These are phyloP conservation scores for Schizaphis graminum DNA, from an alignment of 2,888 invertebrate genomes.

Conservation along the genomic window DNA sequence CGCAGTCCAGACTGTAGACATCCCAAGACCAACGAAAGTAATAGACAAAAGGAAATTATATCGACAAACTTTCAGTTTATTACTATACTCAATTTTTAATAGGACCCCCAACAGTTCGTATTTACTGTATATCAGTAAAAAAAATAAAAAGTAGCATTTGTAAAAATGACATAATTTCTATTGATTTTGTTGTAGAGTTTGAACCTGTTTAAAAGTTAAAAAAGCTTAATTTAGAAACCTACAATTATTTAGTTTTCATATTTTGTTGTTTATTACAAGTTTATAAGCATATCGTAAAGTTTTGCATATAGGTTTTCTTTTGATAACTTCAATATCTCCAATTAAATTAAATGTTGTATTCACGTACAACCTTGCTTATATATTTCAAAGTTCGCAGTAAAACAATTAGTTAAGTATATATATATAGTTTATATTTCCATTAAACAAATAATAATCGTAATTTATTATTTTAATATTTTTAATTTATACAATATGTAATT, in stretches of 20 bases:
- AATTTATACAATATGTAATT: slow-evolving; percentile 12
- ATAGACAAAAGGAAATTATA: slow-evolving; percentile 51
- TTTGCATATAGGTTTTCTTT: background rate
- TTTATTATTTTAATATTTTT: slow-evolving; percentile 30
- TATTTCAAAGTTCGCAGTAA: background rate
- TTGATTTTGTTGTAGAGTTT: background rate
- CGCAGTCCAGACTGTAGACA: background rate
- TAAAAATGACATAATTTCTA: slow-evolving; percentile 4
- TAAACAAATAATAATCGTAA: background rate
- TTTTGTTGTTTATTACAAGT: background rate
- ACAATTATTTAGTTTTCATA: background rate
- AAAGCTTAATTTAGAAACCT: background rate
- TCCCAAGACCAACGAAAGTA: background rate
- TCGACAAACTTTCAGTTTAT: slow-evolving; percentile 54
- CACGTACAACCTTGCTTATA: background rate
- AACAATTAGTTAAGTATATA: background rate
- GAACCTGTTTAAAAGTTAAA: background rate
- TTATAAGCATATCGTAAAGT: background rate
- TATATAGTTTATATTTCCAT: background rate
- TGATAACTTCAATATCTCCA: background rate
- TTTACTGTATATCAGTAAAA: slow-evolving; percentile 19
- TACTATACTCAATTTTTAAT: slow-evolving; percentile 43
- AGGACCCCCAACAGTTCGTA: slow-evolving; percentile 36
- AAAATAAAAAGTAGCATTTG: background rate
- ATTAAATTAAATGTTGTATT: background rate